phyloP scores from a whole-genome alignment of 2,888 invertebrate genomes.

The Caenorhabditis panamensis region DNA sequence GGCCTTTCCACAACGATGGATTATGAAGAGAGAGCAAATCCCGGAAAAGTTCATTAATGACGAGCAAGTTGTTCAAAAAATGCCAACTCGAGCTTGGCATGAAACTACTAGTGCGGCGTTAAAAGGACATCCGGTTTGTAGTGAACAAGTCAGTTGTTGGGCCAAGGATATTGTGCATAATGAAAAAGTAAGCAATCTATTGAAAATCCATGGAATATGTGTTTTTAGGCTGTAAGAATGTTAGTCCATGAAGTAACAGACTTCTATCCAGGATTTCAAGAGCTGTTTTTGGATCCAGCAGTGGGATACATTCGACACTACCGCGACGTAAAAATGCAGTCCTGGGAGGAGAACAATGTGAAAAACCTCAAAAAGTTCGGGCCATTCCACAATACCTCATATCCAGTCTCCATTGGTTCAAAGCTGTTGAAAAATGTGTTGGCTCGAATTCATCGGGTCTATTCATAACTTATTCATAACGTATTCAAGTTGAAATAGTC shows the following conservation, averaged over 20 bases:
- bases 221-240: conserved; percentile 42
- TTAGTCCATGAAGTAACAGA: conserved; percentile 54
- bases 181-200: conserved; percentile 36
- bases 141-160: conserved; percentile 55
- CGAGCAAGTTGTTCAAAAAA: conserved; percentile 41
- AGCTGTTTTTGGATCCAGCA: conserved; percentile 44
- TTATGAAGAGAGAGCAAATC: conserved; percentile 57
- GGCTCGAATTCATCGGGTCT: conserved; percentile 42
- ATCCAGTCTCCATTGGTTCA: conserved; percentile 20
- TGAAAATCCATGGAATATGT: background rate
- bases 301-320: conserved; percentile 60
- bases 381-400: conserved; percentile 49
- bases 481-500: too few species aligned
- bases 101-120: conserved; percentile 55
- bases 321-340: conserved; percentile 59
- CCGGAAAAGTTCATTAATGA: conserved; percentile 49
- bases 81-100: conserved; percentile 59
- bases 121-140: conserved; percentile 46
- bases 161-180: conserved; percentile 57
- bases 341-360: conserved; percentile 53
- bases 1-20: conserved; percentile 61
- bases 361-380: conserved; percentile 40
- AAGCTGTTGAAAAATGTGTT: conserved; percentile 48
- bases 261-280: conserved; percentile 55
- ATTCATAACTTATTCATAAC: too few species aligned